These are phyloP conservation scores for Aphelenchoides bicaudatus DNA, from an alignment of 2,888 invertebrate genomes.

Conservation along the genomic window DNA sequence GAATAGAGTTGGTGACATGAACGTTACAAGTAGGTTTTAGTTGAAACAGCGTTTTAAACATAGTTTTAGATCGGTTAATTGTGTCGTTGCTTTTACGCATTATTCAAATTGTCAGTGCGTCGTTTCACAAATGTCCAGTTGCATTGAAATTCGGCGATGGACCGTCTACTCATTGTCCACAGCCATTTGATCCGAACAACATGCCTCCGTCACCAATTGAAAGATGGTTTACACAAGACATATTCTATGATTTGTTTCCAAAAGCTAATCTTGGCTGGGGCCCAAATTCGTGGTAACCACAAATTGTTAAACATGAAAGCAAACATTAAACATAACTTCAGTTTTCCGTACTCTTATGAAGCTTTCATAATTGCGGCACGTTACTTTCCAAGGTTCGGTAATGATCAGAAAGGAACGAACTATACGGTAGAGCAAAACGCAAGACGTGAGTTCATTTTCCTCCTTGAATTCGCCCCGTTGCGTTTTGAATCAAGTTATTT, in stretches of 20 bases:
- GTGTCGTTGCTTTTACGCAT: too few species aligned
- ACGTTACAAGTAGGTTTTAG: too few species aligned
- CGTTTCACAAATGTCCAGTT: too few species aligned
- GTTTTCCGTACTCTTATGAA: constrained; percentile 57
- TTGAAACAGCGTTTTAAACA: too few species aligned
- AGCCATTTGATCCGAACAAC: constrained; percentile 47
- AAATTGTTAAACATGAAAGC: too few species aligned
- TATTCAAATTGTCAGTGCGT: too few species aligned
- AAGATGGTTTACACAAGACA: constrained; percentile 45
- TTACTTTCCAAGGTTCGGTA: constrained; percentile 59
- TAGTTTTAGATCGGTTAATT: too few species aligned
- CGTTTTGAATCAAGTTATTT: too few species aligned
- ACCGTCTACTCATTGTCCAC: constrained; percentile 37
- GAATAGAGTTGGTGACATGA: too few species aligned
- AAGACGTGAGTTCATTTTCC: too few species aligned
- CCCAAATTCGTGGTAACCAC: constrained; percentile 50
- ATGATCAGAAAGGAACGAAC: constrained; percentile 20
- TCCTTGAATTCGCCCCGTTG: too few species aligned
- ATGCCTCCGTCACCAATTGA: constrained; percentile 41
- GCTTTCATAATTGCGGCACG: constrained; percentile 55
- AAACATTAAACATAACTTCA: too few species aligned
- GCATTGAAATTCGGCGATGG: constrained; percentile 37
- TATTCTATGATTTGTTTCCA: constrained; percentile 56
- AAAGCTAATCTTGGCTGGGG: constrained; percentile 57
- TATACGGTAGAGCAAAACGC: constrained; percentile 22